Evolutionary conservation across 2,797 vertebrate genomes (phyloP).

Genomic region (Odontamblyopus rebecca): DNA sequence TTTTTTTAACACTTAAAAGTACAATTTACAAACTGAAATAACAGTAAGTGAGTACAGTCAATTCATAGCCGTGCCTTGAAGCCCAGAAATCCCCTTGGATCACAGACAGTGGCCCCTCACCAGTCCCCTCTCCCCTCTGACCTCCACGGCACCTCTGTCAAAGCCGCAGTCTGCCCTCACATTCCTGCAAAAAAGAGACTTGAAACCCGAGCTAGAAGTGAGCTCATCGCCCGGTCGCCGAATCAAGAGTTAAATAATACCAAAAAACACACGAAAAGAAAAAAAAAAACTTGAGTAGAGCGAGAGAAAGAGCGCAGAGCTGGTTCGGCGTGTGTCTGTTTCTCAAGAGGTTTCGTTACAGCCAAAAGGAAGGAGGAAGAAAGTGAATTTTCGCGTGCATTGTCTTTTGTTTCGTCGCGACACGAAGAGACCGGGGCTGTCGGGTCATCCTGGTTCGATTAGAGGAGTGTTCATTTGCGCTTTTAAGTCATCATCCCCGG

Average conservation of each 20-base stretch:
- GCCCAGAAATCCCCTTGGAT: conserved; percentile 47
- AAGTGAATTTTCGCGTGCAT: conserved; percentile 19
- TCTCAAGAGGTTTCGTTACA: conserved; percentile 68
- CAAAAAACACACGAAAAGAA: conserved; percentile 46
- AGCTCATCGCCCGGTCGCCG: conserved; percentile 70
- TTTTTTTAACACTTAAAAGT: neutral
- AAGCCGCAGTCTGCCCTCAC: conserved; percentile 55
- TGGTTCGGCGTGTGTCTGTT: conserved; percentile 62
- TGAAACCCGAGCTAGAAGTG: conserved; percentile 74
- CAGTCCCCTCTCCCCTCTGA: conserved; percentile 63
- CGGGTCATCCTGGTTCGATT: conserved; percentile 58
- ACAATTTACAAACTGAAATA: neutral
- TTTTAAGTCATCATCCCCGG: conserved; percentile 29
- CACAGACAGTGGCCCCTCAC: conserved; percentile 41
- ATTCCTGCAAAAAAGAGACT: conserved; percentile 61
- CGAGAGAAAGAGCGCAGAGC: conserved; percentile 60
- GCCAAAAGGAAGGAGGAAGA: conserved; percentile 45
- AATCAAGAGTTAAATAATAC: conserved; percentile 71
- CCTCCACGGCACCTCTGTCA: conserved; percentile 67
- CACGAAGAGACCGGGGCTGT: conserved; percentile 42
- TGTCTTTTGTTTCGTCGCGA: conserved; percentile 23
- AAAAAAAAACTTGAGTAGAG: conserved; percentile 45
- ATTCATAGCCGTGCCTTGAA: conserved; percentile 41
- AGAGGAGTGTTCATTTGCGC: conserved; percentile 32
- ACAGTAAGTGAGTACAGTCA: neutral